Evolutionary conservation across 1,140 invertebrate genomes (phyloP), one percentile per base, ranked within the genome.

Genomic region (Drosophila prosaltans): DNA sequence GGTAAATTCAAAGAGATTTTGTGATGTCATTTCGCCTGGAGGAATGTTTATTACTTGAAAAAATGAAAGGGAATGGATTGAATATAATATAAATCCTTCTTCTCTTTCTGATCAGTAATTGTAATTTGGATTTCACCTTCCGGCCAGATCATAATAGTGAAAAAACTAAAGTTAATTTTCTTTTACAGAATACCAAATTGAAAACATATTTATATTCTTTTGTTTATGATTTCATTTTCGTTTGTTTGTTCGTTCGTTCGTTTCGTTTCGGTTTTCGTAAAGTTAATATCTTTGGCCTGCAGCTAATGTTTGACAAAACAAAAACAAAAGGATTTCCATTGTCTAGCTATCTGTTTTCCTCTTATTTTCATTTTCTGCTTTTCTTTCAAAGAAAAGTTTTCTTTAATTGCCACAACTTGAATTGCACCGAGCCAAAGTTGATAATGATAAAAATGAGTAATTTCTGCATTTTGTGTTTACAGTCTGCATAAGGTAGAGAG

Each of bases 371-470:
- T 43, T 43, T 30, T 28, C 26, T 26, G 36, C 24, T 59, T 60
- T 64, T 64, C 21, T n/a, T 30, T 40, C 32, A 16, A 61, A 32
- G 55, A 63, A 74, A 85, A 79, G 40, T 88, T 84, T 70, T 45
- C 48, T 74, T 65, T 88, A 88, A 88, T 88, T 88, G 75, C 72
- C 78, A 88, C 69, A 82, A 77, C 69, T 41, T 57, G 30, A 61
- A 41, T 21, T 8, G 45, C 6, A 55, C 30, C 43, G 26, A 55
- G 65, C 36, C 69, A 83, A 79, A 85, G 78, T 81, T 81, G 51
- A 81, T 45, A 66, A 64, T 51, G 45, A 51, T 51, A 51, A 65
- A 55, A 68, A 76, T 60, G 66, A 69, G 60, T 65, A 60, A 81
- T 64, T 78, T 70, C 66, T 75, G 79, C 72, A 80, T 70, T 65